These are phyloP conservation scores for Sylvietta virens DNA, from an alignment of 2,113 vertebrate species.

Conservation along the genomic window DNA sequence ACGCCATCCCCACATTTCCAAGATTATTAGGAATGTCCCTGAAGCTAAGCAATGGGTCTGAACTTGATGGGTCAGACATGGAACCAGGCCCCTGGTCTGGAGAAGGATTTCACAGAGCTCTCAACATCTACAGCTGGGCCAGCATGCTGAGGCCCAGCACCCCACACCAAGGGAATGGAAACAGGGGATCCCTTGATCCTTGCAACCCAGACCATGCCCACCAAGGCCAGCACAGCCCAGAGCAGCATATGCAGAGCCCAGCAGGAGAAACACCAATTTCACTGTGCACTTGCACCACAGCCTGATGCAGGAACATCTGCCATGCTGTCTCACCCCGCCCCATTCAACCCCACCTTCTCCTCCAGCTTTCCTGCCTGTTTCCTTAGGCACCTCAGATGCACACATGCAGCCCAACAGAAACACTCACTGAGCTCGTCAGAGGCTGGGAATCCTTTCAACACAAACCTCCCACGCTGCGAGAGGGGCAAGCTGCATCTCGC, in stretches of 20 bases:
- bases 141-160: not conserved
- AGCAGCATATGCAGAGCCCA: not conserved
- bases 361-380: not conserved
- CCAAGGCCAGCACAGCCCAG: not conserved
- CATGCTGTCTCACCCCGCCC: not conserved
- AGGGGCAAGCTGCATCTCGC: not conserved
- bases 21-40: not conserved
- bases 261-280: not conserved
- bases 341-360: not conserved
- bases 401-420: not conserved
- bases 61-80: not conserved
- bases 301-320: not conserved
- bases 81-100: not conserved
- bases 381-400: rapidly evolving
- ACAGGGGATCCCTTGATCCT: not conserved
- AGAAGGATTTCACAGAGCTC: not conserved
- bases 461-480: not conserved
- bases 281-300: not conserved
- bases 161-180: rapidly evolving
- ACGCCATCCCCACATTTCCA: not conserved
- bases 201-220: not conserved
- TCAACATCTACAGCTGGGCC: not conserved
- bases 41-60: not conserved
- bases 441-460: not conserved
- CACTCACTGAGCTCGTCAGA: not conserved